These are phyloP conservation scores for Zaprionus vittiger DNA, from an alignment of 1,140 invertebrate species.

Conservation along the genomic window DNA sequence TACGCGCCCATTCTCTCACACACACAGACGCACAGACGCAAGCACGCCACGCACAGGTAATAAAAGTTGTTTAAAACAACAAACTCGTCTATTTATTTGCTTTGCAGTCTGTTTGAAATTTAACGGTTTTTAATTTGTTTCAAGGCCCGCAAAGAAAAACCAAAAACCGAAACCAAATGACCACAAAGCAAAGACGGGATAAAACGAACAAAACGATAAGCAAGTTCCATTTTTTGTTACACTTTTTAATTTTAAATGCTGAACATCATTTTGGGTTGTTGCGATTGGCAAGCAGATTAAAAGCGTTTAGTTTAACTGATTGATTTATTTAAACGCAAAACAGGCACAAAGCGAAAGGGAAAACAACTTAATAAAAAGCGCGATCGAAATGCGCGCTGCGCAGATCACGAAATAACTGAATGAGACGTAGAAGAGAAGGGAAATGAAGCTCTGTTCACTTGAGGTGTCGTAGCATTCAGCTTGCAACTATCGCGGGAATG, in stretches of 20 bases:
- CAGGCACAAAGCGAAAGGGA: slow-evolving; percentile 11
- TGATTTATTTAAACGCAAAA: slow-evolving; percentile 37
- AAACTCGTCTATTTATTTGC: slow-evolving; percentile 71
- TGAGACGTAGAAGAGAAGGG: not conserved
- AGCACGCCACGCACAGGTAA: slow-evolving; percentile 69
- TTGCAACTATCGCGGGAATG: not conserved
- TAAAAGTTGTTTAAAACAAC: slow-evolving; percentile 80
- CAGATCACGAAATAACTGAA: slow-evolving; percentile 46
- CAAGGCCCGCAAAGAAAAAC: slow-evolving; percentile 55
- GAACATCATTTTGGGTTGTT: slow-evolving; percentile 18
- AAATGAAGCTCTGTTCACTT: not conserved
- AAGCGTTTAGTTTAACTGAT: slow-evolving; percentile 25
- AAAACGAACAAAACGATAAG: slow-evolving; percentile 26
- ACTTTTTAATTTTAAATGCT: slow-evolving; percentile 12
- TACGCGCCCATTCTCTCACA: slow-evolving; percentile 5
- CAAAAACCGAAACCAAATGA: slow-evolving; percentile 49
- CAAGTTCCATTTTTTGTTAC: slow-evolving; percentile 40
- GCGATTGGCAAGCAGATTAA: slow-evolving; percentile 41
- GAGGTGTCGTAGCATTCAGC: slow-evolving; percentile 27
- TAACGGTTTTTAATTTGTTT: slow-evolving; percentile 76
- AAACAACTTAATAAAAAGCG: slow-evolving; percentile 43
- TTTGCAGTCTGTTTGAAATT: slow-evolving; percentile 56
- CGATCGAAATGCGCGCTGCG: slow-evolving; percentile 41
- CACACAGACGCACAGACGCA: not conserved
- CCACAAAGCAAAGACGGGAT: slow-evolving; percentile 38